Base-by-base conservation (phyloP, 2,888 invertebrate species). In the Cinara cedri region DNA sequence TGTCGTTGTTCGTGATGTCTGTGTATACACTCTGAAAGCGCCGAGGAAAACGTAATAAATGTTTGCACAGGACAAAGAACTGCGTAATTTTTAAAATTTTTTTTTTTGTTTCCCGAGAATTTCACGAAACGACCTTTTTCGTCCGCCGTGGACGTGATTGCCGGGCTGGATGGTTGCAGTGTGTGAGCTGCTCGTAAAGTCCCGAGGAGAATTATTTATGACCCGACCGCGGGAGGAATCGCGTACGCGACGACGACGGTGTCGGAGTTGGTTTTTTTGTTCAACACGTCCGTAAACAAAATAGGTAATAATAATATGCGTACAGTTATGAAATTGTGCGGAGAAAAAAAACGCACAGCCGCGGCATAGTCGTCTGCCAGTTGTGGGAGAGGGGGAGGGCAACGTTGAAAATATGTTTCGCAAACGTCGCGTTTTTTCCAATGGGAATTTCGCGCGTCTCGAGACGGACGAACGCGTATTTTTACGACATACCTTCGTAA, bases 151-250 rank as follows among this genome's bases (percentile, higher is more conserved):
- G 19, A 10, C 19, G 19, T 3, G 49, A 66, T 16, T 46, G 10
- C 44, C 65, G 13, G 26, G 14, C n/a, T n/a, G 49, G n/a, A 3
- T 4, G 34, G n/a, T 11, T 26, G 19, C 3, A 54, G 6, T 19
- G 51, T 68, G 26, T 51, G 26, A 14, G 26, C 21, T 2, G 26
- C 21, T 2, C 49, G 34, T 54, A 8, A 54, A 70, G 19, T 19
- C 19, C 8, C 13, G 21, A 68, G 19, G 34, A 70, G 51, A 70
- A 70, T 70, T 54, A 70, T 70, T 70, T 54, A 70, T 54, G 68
- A 70, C 51, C 51, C 9, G 24, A 24, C 16, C 21, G 21, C 14
- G 46, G 65, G 1, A 24, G 24, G 13, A 6, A 14, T 14, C 6
- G 11, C 21, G n/a, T n/a, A n/a, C 13, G n/a, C 1, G 9, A 44